These are phyloP conservation scores for Calyptomena viridis DNA, from an alignment of 2,113 vertebrate species.

Conservation along the genomic window DNA sequence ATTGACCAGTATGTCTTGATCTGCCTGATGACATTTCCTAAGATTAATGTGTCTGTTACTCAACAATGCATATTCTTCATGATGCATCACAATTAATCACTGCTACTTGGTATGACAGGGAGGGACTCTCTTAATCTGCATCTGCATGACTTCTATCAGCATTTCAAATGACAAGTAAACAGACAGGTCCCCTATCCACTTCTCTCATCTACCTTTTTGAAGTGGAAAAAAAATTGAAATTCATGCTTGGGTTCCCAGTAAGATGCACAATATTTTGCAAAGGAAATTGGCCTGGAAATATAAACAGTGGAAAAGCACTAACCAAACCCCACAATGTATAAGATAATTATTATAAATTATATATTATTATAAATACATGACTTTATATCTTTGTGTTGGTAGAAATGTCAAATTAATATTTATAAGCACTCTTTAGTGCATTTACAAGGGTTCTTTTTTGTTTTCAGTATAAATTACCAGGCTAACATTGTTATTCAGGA, in stretches of 20 bases:
- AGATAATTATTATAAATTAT: no score
- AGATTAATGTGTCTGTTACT: constrained; percentile 61
- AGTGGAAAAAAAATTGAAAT: neutral
- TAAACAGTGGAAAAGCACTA: neutral
- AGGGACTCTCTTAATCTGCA: constrained; percentile 20
- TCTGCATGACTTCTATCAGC: constrained; percentile 16
- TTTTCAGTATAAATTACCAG: neutral
- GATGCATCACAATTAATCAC: constrained; percentile 50
- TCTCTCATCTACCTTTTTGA: constrained; percentile 5
- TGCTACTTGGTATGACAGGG: constrained; percentile 20
- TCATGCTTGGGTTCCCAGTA: neutral
- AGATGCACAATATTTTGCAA: neutral
- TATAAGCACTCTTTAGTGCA: neutral
- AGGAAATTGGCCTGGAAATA: neutral
- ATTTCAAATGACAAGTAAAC: constrained; percentile 42
- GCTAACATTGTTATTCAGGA: neutral
- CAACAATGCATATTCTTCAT: neutral
- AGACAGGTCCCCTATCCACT: neutral
- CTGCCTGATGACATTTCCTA: constrained; percentile 37
- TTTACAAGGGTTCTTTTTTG: neutral
- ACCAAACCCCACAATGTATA: neutral
- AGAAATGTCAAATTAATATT: constrained; percentile 37
- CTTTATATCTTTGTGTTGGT: neutral
- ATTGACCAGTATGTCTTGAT: constrained; percentile 53
- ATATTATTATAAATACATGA: neutral